Percentiles rank a stretch among this genome's conserved stretches.
phyloP scores from a whole-genome alignment of 1,140 invertebrate genomes.

The Dreissena polymorpha region DNA sequence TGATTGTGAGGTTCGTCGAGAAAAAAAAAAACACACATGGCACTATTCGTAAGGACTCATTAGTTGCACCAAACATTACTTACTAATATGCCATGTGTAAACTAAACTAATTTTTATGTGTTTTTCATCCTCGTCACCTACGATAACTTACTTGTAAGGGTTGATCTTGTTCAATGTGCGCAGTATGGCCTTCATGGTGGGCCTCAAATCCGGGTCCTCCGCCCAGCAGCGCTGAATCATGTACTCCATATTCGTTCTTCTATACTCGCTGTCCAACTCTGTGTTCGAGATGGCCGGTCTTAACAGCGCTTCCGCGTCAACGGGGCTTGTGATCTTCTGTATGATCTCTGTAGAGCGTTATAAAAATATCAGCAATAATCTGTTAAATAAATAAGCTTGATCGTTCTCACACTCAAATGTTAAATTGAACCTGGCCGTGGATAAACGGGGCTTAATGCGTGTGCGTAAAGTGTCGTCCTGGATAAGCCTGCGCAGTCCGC shows the following conservation, averaged over 20 bases:
- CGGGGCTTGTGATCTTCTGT: conserved; percentile 51
- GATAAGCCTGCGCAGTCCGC: no score
- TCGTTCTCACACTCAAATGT: background rate
- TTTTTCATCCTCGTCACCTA: no score
- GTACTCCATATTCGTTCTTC: conserved; percentile 49
- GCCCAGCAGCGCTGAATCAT: conserved; percentile 64
- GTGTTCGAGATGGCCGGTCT: conserved; percentile 55
- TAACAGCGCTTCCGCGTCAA: conserved; percentile 33
- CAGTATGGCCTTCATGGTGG: conserved; percentile 54
- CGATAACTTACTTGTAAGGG: conserved; percentile 58
- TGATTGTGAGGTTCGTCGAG: no score
- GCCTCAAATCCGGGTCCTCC: conserved; percentile 63
- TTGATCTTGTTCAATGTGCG: conserved; percentile 59
- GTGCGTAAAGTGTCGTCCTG: no score
- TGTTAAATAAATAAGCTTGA: conserved; percentile 45
- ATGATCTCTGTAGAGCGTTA: conserved; percentile 65
- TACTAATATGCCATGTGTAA: no score
- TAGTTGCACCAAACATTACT: no score
- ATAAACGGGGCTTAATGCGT: background rate
- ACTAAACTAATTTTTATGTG: no score
- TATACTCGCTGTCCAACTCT: conserved; percentile 20
- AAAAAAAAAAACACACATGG: no score
- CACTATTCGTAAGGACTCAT: no score
- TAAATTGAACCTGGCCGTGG: background rate
- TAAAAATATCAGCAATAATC: background rate